phyloP scores from a whole-genome alignment of 2,113 vertebrate genomes.

The Scolopax mira region DNA sequence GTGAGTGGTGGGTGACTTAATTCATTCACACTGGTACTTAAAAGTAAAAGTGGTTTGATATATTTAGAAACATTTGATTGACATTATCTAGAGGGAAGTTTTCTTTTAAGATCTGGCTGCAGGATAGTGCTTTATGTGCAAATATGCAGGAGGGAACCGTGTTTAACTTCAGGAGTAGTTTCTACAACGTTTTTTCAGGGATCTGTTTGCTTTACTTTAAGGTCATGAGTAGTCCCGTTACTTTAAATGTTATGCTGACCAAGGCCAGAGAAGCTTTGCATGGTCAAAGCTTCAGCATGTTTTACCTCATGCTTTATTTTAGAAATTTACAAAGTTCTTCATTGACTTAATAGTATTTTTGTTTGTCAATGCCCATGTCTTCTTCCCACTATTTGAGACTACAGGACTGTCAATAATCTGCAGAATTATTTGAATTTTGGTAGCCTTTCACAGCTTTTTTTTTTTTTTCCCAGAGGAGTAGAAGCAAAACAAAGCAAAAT shows the following conservation, averaged over 20 bases:
- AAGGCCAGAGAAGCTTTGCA: not conserved
- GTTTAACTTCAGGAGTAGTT: not conserved
- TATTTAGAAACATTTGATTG: not conserved
- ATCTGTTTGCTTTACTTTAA: not conserved
- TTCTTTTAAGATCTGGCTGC: not conserved
- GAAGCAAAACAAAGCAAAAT: not conserved
- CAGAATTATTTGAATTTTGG: not conserved
- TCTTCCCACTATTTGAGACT: not conserved
- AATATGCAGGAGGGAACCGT: fast-evolving
- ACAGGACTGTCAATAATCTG: not conserved
- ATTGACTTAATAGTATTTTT: not conserved
- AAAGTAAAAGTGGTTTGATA: not conserved
- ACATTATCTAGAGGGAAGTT: not conserved
- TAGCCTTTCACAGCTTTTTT: not conserved
- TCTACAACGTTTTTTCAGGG: not conserved
- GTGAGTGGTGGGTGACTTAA: not conserved
- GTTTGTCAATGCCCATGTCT: not conserved
- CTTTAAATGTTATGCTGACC: not conserved
- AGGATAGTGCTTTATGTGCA: not conserved
- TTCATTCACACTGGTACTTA: not conserved
- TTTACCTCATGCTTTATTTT: not conserved
- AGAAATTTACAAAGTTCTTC: not conserved
- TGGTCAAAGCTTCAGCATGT: not conserved
- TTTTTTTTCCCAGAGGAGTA: not conserved
- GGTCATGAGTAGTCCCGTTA: not conserved